A percentile compares a stretch with the other conserved stretches of the same genome.
Conservation (phyloP, 1,140 invertebrate genomes). For the Parapsyche elsis region DNA sequence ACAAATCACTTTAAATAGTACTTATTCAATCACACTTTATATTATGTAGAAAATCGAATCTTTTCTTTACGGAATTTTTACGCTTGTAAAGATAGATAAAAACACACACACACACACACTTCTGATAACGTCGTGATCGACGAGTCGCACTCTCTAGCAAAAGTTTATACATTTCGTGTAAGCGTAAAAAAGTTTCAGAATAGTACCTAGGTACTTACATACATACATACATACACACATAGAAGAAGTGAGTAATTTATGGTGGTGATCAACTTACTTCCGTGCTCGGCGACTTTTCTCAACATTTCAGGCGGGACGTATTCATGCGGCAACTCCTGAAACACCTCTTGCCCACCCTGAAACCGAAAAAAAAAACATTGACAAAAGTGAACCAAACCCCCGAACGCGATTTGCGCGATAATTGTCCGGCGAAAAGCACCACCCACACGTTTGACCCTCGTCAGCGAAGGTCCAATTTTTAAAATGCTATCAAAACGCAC, state of each 20-base stretch:
- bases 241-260: constrained; percentile 17
- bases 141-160: neutral
- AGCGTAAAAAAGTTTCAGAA: neutral
- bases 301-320: constrained; percentile 96
- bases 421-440: constrained; percentile 6
- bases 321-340: constrained; percentile 96
- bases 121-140: no score
- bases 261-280: constrained; percentile 76
- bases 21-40: no score
- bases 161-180: neutral
- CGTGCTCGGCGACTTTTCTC: constrained; percentile 95
- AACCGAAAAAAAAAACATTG: no score
- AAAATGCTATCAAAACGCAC: neutral
- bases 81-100: no score
- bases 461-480: neutral
- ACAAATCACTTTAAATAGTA: no score
- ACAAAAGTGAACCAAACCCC: no score
- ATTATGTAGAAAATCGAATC: no score
- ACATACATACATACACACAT: no score
- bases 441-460: neutral
- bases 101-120: no score
- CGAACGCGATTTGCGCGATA: neutral
- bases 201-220: neutral
- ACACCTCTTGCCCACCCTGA: constrained; percentile 96
- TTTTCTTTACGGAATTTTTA: no score